Base-by-base conservation (phyloP, 2,888 invertebrate species). In the Oscheius sp. region DNA sequence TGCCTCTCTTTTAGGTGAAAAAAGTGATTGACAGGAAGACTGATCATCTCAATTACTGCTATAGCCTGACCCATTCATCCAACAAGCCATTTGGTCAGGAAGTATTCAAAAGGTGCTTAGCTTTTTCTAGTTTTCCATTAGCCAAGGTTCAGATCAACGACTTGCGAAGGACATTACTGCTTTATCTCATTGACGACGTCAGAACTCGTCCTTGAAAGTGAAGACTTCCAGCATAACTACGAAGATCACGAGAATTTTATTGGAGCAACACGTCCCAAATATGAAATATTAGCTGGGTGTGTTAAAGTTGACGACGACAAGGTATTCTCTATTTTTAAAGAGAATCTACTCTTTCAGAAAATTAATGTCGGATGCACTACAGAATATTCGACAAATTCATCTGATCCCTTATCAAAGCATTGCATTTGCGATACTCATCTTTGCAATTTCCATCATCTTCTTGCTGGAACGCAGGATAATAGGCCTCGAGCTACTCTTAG, bases 161-260 rank as follows among this genome's bases (percentile, higher is more conserved):
- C 84, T 0, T 85, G 85, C 69, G 83, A 86, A 68, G 85, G 85
- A 5, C 85, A 86, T 50, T 85, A 80, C 71, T 85, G 85, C 68
- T 85, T 86, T 69, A 80, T 85, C 37, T 78, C 79, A 25, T 48
- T 83, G 63, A 84, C 84, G 5, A 85, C 84, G 3, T 79, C 79
- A 3, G 85, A 85, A 45, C 71, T 85, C 23, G 82, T 81, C 0
- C 70, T 85, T 27, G 85, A 85, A 61, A 79, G 79, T 64, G 77
- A 80, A 12, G 78, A 78, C 69, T 79, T 80, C 48, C 75, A 80
- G 52, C 81, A 80, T 52, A 76, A 76, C 37, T 76, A 76, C 33
- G 80, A 80, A 34, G 81, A 82, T 50, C 80, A 81, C 65, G 72
- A 78, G 8, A 74, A 75, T 27, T 84, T 82, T 57, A 70, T 82